phyloP scores from a whole-genome alignment of 2,797 vertebrate genomes.

The Macropodus opercularis region DNA sequence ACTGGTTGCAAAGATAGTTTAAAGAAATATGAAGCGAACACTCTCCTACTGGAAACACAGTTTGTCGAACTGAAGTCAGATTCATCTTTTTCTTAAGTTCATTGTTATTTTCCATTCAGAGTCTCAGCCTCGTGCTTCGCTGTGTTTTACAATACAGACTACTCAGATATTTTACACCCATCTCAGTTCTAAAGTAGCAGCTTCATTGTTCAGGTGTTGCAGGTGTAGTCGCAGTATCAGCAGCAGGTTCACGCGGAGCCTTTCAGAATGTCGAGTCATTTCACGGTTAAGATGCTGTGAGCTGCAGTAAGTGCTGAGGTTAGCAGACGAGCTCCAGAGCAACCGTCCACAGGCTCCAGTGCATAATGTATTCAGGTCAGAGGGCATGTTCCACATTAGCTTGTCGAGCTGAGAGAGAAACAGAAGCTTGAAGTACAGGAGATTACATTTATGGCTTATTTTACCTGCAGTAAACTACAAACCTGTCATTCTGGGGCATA shows the following conservation, averaged over 20 bases:
- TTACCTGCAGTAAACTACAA: neutral
- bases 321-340: slow-evolving; percentile 33
- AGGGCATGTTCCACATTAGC: slow-evolving; percentile 7
- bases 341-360: slow-evolving; percentile 14
- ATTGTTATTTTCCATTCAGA: no score
- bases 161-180: slow-evolving; percentile 21
- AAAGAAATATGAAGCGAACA: no score
- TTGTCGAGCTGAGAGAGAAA: neutral
- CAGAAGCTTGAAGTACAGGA: neutral
- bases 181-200: slow-evolving; percentile 32
- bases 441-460: no score
- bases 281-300: slow-evolving; percentile 50
- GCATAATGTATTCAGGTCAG: slow-evolving; percentile 24
- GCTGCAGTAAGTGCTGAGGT: slow-evolving; percentile 53
- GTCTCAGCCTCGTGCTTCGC: no score
- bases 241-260: slow-evolving; percentile 31
- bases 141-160: no score
- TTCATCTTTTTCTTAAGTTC: no score
- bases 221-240: slow-evolving; percentile 47
- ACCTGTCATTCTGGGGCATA: no score
- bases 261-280: slow-evolving; percentile 39
- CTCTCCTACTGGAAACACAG: no score
- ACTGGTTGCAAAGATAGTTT: no score
- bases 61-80: no score
- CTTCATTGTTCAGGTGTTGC: slow-evolving; percentile 29